Conservation (phyloP, 2,797 vertebrate genomes). For the Ispidina picta region DNA sequence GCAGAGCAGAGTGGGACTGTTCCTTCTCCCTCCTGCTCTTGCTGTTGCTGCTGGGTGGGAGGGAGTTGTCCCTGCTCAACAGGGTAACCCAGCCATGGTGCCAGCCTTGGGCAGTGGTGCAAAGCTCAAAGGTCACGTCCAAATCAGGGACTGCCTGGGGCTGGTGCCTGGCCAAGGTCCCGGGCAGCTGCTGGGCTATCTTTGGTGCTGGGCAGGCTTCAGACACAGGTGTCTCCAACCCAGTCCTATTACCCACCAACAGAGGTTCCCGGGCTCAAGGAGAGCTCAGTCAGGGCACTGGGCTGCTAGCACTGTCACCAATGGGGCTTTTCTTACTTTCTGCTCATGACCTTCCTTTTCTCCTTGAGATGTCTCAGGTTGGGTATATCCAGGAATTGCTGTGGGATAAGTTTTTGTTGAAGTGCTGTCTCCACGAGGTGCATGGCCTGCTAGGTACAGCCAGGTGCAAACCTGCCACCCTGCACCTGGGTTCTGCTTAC, state of each 20-base stretch:
- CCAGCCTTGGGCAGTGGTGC: background rate
- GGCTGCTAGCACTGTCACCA: background rate
- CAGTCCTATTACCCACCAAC: background rate
- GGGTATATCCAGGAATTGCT: background rate
- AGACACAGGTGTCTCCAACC: background rate
- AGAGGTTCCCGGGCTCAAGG: background rate
- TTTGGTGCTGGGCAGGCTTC: background rate
- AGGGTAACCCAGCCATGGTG: background rate
- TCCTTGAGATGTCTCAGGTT: background rate
- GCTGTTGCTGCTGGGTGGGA: rapidly evolving
- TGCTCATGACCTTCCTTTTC: background rate
- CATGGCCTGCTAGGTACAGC: background rate
- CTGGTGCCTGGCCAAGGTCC: background rate
- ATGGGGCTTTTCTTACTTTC: background rate
- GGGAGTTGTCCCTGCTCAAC: background rate
- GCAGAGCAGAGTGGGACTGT: background rate
- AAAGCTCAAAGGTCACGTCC: slow-evolving; percentile 34
- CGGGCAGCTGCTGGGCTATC: slow-evolving; percentile 36
- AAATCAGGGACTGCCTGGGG: background rate
- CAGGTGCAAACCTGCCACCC: background rate
- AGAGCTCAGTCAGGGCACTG: background rate
- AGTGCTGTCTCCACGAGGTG: rapidly evolving
- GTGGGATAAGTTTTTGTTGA: rapidly evolving
- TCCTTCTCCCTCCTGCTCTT: background rate
- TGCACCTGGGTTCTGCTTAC: background rate